These are phyloP conservation scores for Falcunculus frontatus DNA, from an alignment of 2,113 vertebrate species.

Conservation along the genomic window DNA sequence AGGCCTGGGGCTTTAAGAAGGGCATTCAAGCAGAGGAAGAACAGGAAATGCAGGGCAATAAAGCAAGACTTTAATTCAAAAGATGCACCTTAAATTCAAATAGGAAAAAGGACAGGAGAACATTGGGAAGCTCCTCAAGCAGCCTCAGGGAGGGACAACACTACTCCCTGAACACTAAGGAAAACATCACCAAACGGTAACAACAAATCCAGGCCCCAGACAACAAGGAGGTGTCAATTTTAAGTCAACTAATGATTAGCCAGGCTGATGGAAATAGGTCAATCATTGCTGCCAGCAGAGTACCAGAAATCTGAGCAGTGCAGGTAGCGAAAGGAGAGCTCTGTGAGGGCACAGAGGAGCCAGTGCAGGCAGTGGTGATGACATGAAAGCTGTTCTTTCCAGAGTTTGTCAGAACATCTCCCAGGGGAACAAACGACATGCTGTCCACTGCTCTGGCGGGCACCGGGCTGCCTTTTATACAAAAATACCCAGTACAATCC, in stretches of 20 bases:
- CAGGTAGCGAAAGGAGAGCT: background rate
- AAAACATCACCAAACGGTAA: background rate
- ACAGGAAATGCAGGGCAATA: background rate
- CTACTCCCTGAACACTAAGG: background rate
- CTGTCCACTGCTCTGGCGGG: conserved; percentile 33
- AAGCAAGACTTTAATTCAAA: background rate
- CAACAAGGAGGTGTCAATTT: conserved; percentile 20
- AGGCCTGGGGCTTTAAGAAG: background rate
- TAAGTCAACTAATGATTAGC: conserved; percentile 54
- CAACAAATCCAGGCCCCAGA: background rate
- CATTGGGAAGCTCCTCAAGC: background rate
- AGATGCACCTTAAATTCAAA: background rate
- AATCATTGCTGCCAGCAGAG: conserved; percentile 56
- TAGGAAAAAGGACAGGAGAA: background rate
- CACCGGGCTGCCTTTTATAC: conserved; percentile 30
- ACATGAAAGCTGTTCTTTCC: conserved; percentile 48
- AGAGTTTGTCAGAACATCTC: conserved; percentile 52
- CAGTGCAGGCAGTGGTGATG: background rate
- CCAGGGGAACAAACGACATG: conserved; percentile 52
- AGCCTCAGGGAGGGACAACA: background rate
- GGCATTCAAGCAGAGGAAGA: background rate
- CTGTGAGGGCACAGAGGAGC: conserved; percentile 20
- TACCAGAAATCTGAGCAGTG: conserved; percentile 40
- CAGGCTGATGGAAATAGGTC: conserved; percentile 50
- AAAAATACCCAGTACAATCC: conserved; percentile 60